phyloP scores from a whole-genome alignment of 2,888 invertebrate genomes.

The Campopleginae sp. region DNA sequence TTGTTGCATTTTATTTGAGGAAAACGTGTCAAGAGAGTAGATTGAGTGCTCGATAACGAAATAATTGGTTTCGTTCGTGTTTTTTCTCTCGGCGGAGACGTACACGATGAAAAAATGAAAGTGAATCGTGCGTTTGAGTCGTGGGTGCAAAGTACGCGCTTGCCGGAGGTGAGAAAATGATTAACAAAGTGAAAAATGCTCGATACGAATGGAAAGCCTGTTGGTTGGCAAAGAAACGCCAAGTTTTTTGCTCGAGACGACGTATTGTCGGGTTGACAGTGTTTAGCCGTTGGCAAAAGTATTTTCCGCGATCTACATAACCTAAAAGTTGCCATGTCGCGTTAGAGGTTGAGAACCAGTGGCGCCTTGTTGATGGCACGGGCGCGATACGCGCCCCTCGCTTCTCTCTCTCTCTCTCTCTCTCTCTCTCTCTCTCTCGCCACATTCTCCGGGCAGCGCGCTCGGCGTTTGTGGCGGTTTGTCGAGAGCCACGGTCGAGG shows the following conservation, averaged over 20 bases:
- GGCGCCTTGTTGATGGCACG: constrained; percentile 64
- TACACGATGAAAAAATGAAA: neutral
- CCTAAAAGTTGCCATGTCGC: constrained; percentile 40
- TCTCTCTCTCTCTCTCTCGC: constrained; percentile 5
- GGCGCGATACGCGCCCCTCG: constrained; percentile 62
- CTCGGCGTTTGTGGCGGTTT: neutral
- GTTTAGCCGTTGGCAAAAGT: neutral
- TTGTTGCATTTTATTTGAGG: neutral
- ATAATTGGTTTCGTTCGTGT: neutral
- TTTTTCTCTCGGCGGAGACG: neutral
- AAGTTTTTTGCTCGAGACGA: too few relatives aligned
- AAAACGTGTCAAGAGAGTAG: neutral
- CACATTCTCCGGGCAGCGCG: constrained; percentile 25
- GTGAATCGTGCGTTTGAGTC: neutral
- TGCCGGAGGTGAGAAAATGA: constrained; percentile 1
- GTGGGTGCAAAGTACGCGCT: constrained; percentile 5
- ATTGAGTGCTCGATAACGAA: neutral
- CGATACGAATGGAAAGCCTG: neutral
- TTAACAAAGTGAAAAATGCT: neutral
- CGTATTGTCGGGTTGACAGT: neutral
- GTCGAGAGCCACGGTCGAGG: constrained; percentile 25
- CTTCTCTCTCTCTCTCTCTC: constrained; percentile 30
- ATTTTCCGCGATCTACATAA: constrained; percentile 44
- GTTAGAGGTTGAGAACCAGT: constrained; percentile 64
- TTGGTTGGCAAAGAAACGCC: neutral